Evolutionary conservation across 2,797 vertebrate species (phyloP).

Genomic region (Chelmon rostratus): DNA sequence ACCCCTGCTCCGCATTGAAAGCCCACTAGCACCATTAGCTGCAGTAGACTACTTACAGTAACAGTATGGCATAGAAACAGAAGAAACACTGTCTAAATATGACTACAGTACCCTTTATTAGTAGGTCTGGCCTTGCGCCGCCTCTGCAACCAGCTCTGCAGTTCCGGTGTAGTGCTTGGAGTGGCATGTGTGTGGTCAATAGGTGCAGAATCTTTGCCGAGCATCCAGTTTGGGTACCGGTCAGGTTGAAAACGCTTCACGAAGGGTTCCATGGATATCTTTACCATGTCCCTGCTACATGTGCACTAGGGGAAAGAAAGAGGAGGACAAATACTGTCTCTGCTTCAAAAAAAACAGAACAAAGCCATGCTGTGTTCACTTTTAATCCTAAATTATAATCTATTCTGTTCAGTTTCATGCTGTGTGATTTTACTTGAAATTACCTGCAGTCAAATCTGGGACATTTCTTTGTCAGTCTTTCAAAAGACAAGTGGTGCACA

Average conservation of each 20-base stretch:
- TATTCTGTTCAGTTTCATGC: not conserved
- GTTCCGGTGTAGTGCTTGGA: constrained; percentile 92
- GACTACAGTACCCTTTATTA: constrained; percentile 83
- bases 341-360: constrained; percentile 1
- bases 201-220: constrained; percentile 92
- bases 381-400: not conserved
- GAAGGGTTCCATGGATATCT: constrained; percentile 98
- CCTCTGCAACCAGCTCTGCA: constrained; percentile 91
- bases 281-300: constrained; percentile 97
- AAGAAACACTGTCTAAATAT: not conserved
- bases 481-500: not conserved
- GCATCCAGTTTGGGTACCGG: constrained; percentile 93
- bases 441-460: not conserved
- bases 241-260: constrained; percentile 97
- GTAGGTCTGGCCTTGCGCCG: constrained; percentile 84
- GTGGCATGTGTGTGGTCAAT: constrained; percentile 94
- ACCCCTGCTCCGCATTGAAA: no score
- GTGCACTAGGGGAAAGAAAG: constrained; percentile 87
- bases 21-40: no score
- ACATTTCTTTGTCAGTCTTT: not conserved
- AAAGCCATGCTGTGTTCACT: not conserved
- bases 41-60: not conserved
- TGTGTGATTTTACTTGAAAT: not conserved
- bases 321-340: not conserved
- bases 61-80: not conserved